These are phyloP conservation scores for Hemibagrus guttatus DNA, from an alignment of 2,797 vertebrate genomes.

Conservation along the genomic window DNA sequence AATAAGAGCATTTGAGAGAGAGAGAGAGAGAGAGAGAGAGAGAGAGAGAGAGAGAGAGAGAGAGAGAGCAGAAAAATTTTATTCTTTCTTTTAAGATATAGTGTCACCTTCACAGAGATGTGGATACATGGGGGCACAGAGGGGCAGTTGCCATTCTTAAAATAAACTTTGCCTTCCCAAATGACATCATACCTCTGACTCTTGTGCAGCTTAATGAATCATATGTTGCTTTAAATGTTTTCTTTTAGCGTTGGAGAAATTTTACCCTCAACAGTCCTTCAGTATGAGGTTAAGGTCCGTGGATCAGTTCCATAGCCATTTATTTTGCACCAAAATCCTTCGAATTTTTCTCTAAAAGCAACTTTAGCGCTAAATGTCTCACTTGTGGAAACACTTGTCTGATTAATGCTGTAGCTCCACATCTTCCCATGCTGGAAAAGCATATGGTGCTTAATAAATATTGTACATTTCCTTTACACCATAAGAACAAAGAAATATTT, in stretches of 20 bases:
- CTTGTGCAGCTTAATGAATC: not conserved
- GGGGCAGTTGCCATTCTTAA: not conserved
- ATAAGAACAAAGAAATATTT: not conserved
- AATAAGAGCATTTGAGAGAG: not conserved
- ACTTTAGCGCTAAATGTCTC: not conserved
- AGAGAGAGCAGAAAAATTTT: not conserved
- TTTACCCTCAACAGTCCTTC: not conserved
- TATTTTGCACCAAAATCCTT: not conserved
- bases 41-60: not conserved
- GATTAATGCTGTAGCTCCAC: too few relatives aligned
- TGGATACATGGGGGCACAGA: not conserved
- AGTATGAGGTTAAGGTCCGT: too few relatives aligned
- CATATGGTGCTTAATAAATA: not conserved
- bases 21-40: slow-evolving; percentile 19
- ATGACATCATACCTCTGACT: not conserved
- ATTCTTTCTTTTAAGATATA: not conserved
- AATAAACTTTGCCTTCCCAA: not conserved
- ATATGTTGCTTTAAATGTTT: not conserved
- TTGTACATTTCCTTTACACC: not conserved
- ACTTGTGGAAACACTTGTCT: not conserved
- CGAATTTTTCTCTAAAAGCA: not conserved
- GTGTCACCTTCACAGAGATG: not conserved
- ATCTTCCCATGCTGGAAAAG: not conserved
- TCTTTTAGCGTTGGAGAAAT: not conserved
- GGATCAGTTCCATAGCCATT: too few relatives aligned